Evolutionary conservation across 2,797 vertebrate genomes (phyloP), one percentile per base, ranked within the genome.

Genomic region (Sebastes alutus): DNA sequence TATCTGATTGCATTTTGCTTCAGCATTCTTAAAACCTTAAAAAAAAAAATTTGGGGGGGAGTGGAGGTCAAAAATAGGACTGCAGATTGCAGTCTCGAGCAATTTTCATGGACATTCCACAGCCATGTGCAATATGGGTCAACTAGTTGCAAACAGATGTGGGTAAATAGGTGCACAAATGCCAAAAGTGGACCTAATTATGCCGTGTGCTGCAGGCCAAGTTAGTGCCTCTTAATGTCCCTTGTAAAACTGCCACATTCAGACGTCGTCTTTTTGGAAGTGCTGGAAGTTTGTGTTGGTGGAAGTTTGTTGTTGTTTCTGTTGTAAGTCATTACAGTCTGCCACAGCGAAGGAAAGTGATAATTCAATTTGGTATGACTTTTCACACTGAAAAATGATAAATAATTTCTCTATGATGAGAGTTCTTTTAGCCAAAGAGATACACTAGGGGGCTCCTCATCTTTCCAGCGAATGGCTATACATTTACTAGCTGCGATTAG

Each of bases 101-200:
- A 30, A 38, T 81, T 80, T 72, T 77, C 61, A 35, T 79, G 62
- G 70, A 79, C 88, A 86, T 90, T 90, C 87, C 84, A 75, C 76
- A 86, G 78, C 25, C 74, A 9, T 83, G 82, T 81, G 89, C 75
- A 81, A 52, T 72, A 42, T 64, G 78, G 82, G 84, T 85, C 74
- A 78, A 75, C 78, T 90, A 93, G 92, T 92, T 94, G 88, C 86
- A 87, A 93, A 88, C 94, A 94, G 93, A 94, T 94, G 93, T 91
- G 81, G 54, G 82, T 81, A 89, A 92, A 90, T 74, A 62, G 74
- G 56, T 71, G 83, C 72, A 69, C 54, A 70, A 75, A 82, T 83
- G 75, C 85, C 79, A 69, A 72, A 90, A 80, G 62, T 81, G 83
- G 72, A 87, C 75, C 78, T 90, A 89, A 91, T 92, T 85, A 80